A percentile compares a stretch with the other conserved stretches of the same genome.
These are phyloP conservation scores for Isichthys henryi DNA, from an alignment of 2,113 vertebrate species.

Conservation along the genomic window DNA sequence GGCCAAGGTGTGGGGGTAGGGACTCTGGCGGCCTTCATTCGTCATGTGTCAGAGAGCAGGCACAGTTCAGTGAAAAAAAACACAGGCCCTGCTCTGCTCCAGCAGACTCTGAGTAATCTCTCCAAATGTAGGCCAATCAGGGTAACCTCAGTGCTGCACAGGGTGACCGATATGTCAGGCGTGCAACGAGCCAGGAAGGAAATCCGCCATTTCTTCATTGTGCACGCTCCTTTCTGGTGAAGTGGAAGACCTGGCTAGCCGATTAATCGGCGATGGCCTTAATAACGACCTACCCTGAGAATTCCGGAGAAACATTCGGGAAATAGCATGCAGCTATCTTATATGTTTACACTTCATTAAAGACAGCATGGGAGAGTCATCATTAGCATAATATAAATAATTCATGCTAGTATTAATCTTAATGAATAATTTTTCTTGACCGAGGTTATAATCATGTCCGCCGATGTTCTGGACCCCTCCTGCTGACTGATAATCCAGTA, in stretches of 20 bases:
- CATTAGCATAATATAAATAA: conserved; percentile 15
- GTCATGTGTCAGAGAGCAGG: conserved; percentile 16
- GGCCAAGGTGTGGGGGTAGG: background rate
- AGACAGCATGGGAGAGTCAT: background rate
- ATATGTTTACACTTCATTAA: background rate
- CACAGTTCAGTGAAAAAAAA: conserved; percentile 23
- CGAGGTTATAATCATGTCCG: background rate
- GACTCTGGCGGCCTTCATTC: background rate
- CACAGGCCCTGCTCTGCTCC: conserved; percentile 14
- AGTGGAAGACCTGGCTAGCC: background rate
- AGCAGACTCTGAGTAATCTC: background rate
- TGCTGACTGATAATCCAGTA: background rate
- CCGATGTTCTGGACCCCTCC: background rate
- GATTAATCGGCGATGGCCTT: background rate
- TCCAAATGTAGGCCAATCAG: background rate
- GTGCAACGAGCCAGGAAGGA: background rate
- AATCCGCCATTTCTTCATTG: background rate
- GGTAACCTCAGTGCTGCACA: background rate
- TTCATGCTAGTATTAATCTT: conserved; percentile 1
- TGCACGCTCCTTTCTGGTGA: background rate
- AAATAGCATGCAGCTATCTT: background rate
- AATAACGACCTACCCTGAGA: background rate
- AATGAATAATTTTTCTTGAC: background rate
- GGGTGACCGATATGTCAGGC: background rate
- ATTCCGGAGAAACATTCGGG: background rate